phyloP scores from a whole-genome alignment of 2,888 invertebrate species.

The Ramazzottius varieornatus region DNA sequence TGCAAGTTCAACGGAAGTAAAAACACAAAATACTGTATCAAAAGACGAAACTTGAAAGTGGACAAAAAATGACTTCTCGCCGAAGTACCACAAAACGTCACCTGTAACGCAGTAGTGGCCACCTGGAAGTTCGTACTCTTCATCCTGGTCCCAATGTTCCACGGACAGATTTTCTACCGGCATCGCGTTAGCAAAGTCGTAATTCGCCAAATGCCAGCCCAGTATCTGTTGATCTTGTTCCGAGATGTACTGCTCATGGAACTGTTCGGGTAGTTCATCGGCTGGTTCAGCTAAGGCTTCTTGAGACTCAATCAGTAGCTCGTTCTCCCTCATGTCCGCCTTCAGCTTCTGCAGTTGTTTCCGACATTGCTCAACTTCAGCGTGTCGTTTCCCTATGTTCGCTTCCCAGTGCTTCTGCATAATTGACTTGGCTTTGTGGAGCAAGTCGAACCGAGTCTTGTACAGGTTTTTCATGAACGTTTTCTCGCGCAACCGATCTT shows the following conservation, averaged over 20 bases:
- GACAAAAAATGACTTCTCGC: too few relatives aligned
- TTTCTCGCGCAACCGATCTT: background rate
- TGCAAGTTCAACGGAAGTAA: too few relatives aligned
- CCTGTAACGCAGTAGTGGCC: background rate
- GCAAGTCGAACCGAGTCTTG: background rate
- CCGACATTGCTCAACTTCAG: background rate
- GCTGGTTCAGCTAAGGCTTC: background rate
- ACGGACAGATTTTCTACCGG: background rate
- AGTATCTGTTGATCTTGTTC: background rate
- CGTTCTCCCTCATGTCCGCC: background rate
- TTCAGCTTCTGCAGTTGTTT: background rate
- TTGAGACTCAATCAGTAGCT: background rate
- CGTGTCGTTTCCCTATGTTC: background rate
- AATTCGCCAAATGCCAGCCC: slow-evolving; percentile 1
- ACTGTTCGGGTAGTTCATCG: too few relatives aligned
- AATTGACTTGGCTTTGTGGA: background rate
- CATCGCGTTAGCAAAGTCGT: background rate
- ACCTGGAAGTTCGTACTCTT: background rate
- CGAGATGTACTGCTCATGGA: too few relatives aligned
- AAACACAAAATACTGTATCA: too few relatives aligned
- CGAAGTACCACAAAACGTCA: too few relatives aligned
- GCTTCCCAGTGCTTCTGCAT: background rate
- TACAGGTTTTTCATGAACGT: background rate
- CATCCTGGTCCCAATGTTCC: background rate
- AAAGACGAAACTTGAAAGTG: too few relatives aligned